A percentile compares a stretch with the other conserved stretches of the same genome.
Evolutionary conservation across 2,797 vertebrate species (phyloP).

Genomic region (Hephaestus fuliginosus): DNA sequence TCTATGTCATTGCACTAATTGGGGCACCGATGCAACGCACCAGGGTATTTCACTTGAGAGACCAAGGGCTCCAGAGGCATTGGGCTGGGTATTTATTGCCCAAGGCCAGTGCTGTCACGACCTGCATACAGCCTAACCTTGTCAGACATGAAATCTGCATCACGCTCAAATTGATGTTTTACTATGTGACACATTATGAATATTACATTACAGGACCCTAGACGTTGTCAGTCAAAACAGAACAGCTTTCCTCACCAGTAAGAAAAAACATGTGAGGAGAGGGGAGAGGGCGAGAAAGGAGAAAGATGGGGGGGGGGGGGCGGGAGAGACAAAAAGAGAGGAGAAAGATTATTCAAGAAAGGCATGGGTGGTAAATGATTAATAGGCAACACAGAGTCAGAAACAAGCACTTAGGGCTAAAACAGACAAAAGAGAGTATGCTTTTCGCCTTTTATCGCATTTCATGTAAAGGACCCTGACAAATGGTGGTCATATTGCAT

Average conservation of each 20-base stretch:
- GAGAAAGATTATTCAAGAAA: conserved; percentile 82
- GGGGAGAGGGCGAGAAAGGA: conserved; percentile 52
- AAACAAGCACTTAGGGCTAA: conserved; percentile 93
- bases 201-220: conserved; percentile 95
- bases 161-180: conserved; percentile 93
- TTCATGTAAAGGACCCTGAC: conserved; percentile 88
- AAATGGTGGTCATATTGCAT: conserved; percentile 87
- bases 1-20: conserved; percentile 85
- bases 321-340: conserved; percentile 58
- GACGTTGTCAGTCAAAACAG: conserved; percentile 92
- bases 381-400: conserved; percentile 93
- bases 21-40: conserved; percentile 69
- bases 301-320: background rate
- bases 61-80: conserved; percentile 70
- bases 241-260: conserved; percentile 89
- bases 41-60: conserved; percentile 79
- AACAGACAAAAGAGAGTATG: conserved; percentile 92
- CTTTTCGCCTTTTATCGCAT: conserved; percentile 84
- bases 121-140: conserved; percentile 88
- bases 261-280: conserved; percentile 87
- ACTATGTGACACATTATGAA: conserved; percentile 96
- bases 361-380: conserved; percentile 95
- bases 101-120: conserved; percentile 84
- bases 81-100: conserved; percentile 79
- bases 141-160: conserved; percentile 91